These are phyloP conservation scores for Mechanitis mazaeus DNA, from an alignment of 2,888 invertebrate species.

Conservation along the genomic window DNA sequence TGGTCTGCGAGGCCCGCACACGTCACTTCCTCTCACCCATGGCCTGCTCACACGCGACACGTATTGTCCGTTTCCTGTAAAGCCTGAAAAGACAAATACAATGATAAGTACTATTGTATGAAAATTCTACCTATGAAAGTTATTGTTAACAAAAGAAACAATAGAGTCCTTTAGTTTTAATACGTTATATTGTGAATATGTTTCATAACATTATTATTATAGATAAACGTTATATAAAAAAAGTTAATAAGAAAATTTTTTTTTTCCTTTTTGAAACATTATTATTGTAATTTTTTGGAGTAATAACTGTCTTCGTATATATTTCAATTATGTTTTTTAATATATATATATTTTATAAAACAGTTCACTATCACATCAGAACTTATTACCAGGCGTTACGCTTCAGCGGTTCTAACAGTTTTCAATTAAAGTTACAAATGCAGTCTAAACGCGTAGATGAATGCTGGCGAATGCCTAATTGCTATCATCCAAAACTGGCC, in stretches of 20 bases:
- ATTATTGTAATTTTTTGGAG: too few species aligned
- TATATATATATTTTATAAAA: too few species aligned
- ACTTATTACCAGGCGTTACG: background rate
- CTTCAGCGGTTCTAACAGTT: constrained; percentile 13
- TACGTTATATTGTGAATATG: too few species aligned
- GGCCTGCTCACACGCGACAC: constrained; percentile 40
- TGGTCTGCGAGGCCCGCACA: constrained; percentile 41
- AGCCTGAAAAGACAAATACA: constrained; percentile 30
- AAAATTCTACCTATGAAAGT: constrained; percentile 11
- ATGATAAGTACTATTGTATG: constrained; percentile 12
- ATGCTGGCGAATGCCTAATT: constrained; percentile 38
- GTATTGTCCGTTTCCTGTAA: constrained; percentile 35
- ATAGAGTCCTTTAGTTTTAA: background rate
- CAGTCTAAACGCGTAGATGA: constrained; percentile 27
- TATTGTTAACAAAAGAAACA: constrained; percentile 8
- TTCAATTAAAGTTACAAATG: constrained; percentile 29
- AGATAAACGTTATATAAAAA: too few species aligned
- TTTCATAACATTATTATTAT: too few species aligned
- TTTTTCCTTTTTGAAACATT: background rate
- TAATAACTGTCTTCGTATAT: too few species aligned
- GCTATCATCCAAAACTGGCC: constrained; percentile 46
- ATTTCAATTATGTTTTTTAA: too few species aligned
- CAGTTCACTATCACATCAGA: too few species aligned
- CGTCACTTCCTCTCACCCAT: constrained; percentile 47
- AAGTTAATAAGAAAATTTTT: too few species aligned